These are phyloP conservation scores for Sula dactylatra DNA, from an alignment of 2,113 vertebrate genomes.

Conservation along the genomic window DNA sequence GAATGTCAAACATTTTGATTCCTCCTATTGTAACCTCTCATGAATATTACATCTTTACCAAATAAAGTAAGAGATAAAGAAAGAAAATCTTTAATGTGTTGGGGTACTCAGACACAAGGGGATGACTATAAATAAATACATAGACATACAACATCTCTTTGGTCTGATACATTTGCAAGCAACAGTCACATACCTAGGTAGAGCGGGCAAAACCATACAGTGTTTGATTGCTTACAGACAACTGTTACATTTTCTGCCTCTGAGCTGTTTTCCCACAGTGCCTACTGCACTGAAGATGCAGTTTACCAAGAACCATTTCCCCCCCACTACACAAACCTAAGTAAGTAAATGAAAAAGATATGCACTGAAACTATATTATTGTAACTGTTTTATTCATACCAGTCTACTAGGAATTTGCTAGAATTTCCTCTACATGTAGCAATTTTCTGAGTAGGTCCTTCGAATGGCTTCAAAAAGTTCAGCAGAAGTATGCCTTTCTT, in stretches of 20 bases:
- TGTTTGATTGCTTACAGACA: neutral
- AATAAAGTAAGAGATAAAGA: neutral
- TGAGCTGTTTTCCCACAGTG: neutral
- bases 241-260: neutral
- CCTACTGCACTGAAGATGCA: neutral
- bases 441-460: neutral
- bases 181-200: neutral
- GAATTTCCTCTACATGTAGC: neutral
- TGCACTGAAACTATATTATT: neutral
- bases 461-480: neutral
- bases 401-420: neutral
- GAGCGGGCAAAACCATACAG: neutral
- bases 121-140: neutral
- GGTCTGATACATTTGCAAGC: neutral
- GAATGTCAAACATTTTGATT: neutral
- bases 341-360: neutral
- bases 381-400: neutral
- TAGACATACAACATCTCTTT: neutral
- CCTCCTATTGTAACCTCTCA: neutral
- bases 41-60: neutral
- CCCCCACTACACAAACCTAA: neutral
- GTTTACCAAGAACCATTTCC: neutral
- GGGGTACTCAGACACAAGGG: neutral
- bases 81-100: neutral
- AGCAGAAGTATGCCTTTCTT: neutral